Conservation (phyloP, 2,113 vertebrate genomes). For the Gavialis gangeticus region DNA sequence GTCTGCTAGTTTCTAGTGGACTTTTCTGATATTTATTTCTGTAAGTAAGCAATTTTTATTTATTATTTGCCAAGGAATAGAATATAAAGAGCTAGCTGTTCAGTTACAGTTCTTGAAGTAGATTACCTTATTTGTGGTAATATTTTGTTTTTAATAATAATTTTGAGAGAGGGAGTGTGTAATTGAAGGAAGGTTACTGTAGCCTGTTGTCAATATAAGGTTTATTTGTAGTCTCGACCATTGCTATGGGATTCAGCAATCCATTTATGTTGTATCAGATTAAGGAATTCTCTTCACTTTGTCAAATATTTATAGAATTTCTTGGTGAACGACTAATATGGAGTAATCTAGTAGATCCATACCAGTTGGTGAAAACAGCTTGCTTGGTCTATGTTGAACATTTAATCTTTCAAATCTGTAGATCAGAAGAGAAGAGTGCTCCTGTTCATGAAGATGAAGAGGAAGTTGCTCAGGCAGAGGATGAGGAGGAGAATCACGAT, state of each 20-base stretch:
- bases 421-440: constrained; percentile 70
- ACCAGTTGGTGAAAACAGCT: background rate
- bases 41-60: no score
- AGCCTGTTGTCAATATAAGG: background rate
- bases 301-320: no score
- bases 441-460: constrained; percentile 74
- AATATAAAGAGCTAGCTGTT: background rate
- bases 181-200: background rate
- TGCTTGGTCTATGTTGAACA: background rate
- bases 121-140: background rate
- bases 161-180: background rate
- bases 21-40: background rate
- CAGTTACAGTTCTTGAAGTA: background rate
- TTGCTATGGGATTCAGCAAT: no score
- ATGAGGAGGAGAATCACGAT: constrained; percentile 77
- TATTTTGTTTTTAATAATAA: background rate
- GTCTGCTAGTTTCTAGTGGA: background rate
- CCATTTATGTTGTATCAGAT: no score
- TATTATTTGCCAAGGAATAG: background rate
- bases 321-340: background rate
- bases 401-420: constrained; percentile 49
- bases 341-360: background rate
- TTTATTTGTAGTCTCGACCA: background rate
- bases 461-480: constrained; percentile 72
- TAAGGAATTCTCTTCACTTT: no score